phyloP scores from a whole-genome alignment of 2,797 vertebrate genomes.

The Tragelaphus oryx region DNA sequence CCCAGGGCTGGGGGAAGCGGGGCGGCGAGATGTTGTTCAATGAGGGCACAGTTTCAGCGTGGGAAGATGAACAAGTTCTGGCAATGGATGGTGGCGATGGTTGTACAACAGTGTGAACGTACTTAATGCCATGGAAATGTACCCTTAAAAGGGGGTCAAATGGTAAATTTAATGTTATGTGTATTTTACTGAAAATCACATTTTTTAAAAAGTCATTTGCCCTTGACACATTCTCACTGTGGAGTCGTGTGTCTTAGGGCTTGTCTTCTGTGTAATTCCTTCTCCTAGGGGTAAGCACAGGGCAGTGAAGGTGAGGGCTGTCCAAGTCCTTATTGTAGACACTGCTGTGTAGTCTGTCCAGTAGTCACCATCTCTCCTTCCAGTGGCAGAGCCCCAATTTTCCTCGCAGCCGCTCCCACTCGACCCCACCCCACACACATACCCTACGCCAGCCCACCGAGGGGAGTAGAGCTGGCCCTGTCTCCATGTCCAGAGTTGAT shows the following conservation, averaged over 20 bases:
- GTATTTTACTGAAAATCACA: background rate
- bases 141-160: background rate
- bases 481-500: background rate
- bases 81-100: fast-evolving
- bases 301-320: fast-evolving
- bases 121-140: background rate
- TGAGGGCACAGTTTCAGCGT: background rate
- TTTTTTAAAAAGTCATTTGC: constrained; percentile 11
- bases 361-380: background rate
- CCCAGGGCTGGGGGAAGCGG: fast-evolving
- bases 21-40: fast-evolving
- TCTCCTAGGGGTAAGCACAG: background rate
- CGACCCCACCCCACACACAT: background rate
- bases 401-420: background rate
- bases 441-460: too few relatives aligned
- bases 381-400: background rate
- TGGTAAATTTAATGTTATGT: background rate
- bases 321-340: fast-evolving
- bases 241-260: constrained; percentile 39
- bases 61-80: background rate
- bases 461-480: too few relatives aligned
- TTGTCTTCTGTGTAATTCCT: background rate
- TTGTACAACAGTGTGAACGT: fast-evolving
- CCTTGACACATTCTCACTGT: background rate
- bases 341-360: background rate